A percentile compares a stretch with the other conserved stretches of the same genome.
These are phyloP conservation scores for Falcunculus frontatus DNA, from an alignment of 2,113 vertebrate genomes.

Conservation along the genomic window DNA sequence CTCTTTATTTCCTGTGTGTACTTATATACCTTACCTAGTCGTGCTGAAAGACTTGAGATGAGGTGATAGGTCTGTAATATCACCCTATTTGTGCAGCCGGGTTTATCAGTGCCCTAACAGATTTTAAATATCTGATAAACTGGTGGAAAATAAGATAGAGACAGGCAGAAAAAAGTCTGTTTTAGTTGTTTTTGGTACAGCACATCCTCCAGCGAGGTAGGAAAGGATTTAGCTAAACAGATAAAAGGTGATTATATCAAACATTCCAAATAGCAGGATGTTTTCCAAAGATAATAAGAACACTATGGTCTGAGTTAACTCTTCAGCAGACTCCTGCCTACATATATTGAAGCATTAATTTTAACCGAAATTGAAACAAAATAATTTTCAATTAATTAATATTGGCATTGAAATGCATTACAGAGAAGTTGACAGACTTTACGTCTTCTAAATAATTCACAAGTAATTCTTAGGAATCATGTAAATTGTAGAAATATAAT, in stretches of 20 bases:
- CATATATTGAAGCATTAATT: background rate
- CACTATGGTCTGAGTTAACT: background rate
- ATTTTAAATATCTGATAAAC: background rate
- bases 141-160: background rate
- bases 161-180: background rate
- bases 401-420: background rate
- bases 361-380: background rate
- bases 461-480: background rate
- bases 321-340: background rate
- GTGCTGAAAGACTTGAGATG: background rate
- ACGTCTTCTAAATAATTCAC: background rate
- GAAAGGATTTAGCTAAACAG: background rate
- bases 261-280: background rate
- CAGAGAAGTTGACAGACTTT: background rate
- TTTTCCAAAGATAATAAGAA: background rate
- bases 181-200: background rate
- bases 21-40: background rate
- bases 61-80: background rate
- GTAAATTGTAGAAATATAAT: background rate
- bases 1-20: rapidly evolving
- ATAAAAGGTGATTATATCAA: background rate
- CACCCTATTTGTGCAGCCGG: background rate
- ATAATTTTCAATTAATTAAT: background rate
- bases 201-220: background rate
- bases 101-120: background rate